A percentile compares a stretch with the other conserved stretches of the same genome.
Evolutionary conservation across 1,140 invertebrate genomes (phyloP).

Genomic region (Polypedilum vanderplanki): DNA sequence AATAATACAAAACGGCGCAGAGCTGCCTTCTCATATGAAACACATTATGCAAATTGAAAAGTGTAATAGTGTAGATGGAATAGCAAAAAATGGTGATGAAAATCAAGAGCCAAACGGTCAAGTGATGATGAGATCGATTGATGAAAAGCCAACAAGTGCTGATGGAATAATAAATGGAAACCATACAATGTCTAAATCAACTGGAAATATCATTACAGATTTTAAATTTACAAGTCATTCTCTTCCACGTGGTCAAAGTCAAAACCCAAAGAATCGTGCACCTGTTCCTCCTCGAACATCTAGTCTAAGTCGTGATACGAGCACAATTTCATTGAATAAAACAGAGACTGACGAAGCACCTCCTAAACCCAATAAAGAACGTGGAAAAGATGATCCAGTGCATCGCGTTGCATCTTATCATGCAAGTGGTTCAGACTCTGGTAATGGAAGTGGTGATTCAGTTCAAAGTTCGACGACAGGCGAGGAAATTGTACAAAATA

Average conservation of each 20-base stretch:
- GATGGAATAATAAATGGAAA: constrained; percentile 37
- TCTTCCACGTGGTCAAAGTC: constrained; percentile 44
- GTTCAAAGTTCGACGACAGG: constrained; percentile 61
- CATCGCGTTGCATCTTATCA: constrained; percentile 59
- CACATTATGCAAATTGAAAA: constrained; percentile 45
- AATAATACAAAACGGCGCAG: constrained; percentile 41
- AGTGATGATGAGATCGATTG: constrained; percentile 41
- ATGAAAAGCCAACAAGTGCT: constrained; percentile 37
- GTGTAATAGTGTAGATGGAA: constrained; percentile 55
- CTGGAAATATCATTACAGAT: constrained; percentile 36
- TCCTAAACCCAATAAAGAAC: constrained; percentile 53
- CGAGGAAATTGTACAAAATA: constrained; percentile 46
- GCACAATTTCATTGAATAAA: constrained; percentile 48
- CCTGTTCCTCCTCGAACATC: constrained; percentile 39
- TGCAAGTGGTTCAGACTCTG: constrained; percentile 77
- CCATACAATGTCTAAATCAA: constrained; percentile 40
- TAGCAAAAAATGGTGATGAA: constrained; percentile 44
- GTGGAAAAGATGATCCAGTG: constrained; percentile 34
- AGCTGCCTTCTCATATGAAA: constrained; percentile 31
- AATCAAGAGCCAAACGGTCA: constrained; percentile 12
- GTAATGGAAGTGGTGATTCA: constrained; percentile 78
- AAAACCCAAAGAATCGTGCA: constrained; percentile 37
- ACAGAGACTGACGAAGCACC: constrained; percentile 49
- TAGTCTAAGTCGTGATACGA: constrained; percentile 47
- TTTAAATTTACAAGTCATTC: constrained; percentile 52